Evolutionary conservation across 2,113 vertebrate genomes (phyloP), one percentile per base, ranked within the genome.

Genomic region (Neomonachus schauinslandi): DNA sequence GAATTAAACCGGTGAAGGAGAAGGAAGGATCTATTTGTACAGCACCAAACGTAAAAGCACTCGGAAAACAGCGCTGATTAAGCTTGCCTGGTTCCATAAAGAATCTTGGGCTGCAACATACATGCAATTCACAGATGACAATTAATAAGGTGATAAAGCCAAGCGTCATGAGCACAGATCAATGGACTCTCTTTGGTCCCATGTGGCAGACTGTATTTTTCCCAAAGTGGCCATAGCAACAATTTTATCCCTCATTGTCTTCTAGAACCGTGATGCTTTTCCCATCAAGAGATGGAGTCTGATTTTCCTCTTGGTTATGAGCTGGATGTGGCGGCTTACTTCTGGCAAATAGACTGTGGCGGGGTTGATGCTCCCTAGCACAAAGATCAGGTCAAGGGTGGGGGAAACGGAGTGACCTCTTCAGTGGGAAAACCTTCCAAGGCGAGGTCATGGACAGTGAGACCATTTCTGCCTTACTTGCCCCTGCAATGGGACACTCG

Each of bases 121-220:
- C 2, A 2, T 1, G 67, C 1, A 8, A 53, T 12, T 15, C 59
- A 16, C 16, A 24, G 19, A 36, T 13, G 24, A 3, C 16, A 46
- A 1, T 8, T 1, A 12, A 14, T 26, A 26, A 24, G 16, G 16
- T 0, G 18, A 59, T 16, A 5, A 76, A 26, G 31, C 49, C 33
- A 2, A 51, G 18, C 14, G 13, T 1, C 24, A 13, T 5, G 0
- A 2, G n/a, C 22, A 36, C 11, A 8, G 0, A 16, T 2, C 36
- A 7, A 2, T 8, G 51, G 10, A 7, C 31, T n/a, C 39, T 24
- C 0, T 16, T 21, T 24, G 51, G 51, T 65, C 26, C 13, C 15
- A 0, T 4, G 53, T 21, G 81, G 33, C 59, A 26, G 19, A 31
- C 1, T 39, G 31, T 13, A 3, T 46, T 92, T 77, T 77, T 51